Evolutionary conservation across 2,797 vertebrate genomes (phyloP).

Genomic region (Chanos chanos): DNA sequence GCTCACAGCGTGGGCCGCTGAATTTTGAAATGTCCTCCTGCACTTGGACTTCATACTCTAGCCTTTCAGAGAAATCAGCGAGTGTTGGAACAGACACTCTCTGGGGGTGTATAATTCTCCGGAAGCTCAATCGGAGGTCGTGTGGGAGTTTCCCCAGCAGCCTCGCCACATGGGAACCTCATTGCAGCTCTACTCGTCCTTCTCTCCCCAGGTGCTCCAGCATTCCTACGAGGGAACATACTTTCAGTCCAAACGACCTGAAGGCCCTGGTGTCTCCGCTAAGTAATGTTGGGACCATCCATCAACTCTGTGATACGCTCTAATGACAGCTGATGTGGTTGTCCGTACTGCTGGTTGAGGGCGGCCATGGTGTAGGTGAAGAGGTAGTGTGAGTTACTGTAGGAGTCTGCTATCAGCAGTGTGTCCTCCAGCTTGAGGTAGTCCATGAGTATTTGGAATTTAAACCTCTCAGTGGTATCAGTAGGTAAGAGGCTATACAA

Average conservation of each 20-base stretch:
- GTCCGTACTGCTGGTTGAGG: neutral
- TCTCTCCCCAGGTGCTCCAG: neutral
- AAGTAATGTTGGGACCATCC: neutral
- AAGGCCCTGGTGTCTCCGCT: neutral
- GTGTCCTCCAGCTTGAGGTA: too few species aligned
- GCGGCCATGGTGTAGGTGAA: neutral
- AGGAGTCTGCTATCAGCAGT: too few species aligned
- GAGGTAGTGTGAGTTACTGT: too few species aligned
- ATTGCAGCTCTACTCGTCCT: neutral
- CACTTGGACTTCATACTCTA: too few species aligned
- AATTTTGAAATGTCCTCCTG: too few species aligned
- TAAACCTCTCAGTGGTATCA: too few species aligned
- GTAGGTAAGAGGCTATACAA: too few species aligned
- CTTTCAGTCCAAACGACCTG: neutral
- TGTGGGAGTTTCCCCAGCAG: neutral
- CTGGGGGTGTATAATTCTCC: neutral
- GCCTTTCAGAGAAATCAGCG: too few species aligned
- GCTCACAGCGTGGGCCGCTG: too few species aligned
- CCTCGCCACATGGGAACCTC: neutral
- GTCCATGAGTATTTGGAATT: too few species aligned
- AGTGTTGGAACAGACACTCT: too few species aligned
- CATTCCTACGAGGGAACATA: constrained; percentile 1
- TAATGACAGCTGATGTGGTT: neutral
- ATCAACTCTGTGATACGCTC: neutral
- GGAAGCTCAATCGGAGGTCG: neutral